Evolutionary conservation across 2,888 invertebrate genomes (phyloP), one percentile per base, ranked within the genome.

Genomic region (Patella pellucida): DNA sequence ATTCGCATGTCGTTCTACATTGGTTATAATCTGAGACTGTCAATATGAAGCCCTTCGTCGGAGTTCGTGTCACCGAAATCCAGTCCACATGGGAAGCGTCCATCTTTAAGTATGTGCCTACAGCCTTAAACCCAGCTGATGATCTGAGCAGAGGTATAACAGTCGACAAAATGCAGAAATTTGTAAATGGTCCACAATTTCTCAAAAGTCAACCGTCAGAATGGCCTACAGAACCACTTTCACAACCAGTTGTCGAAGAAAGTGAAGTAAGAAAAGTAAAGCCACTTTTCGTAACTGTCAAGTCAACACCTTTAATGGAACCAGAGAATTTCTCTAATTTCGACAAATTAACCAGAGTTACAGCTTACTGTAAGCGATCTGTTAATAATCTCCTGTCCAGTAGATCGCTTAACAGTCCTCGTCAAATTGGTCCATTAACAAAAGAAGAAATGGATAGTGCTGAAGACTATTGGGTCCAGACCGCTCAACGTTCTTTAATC

Each of bases 1-100:
- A 27, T n/a, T n/a, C 62, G 15, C 27, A 56, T 31, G 50, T 67
- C 56, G 72, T 72, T 11, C 69, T 76, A 15, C 72, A 72, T 54
- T 76, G 76, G 76, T n/a, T 76, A 27, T 15, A n/a, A 7, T 72
- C 76, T 15, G 76, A 76, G n/a, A 71, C 75, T 15, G 19, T 52
- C 41, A 51, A 23, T 12, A 50, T 72, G 68, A 69, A 72, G 52
- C 54, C 54, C 14, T 76, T 72, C 31, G 76, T 72, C 15, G 76
- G 70, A 62, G 69, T 73, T 12, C 27, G 71, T n/a, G 76, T 76
- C 31, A 54, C 73, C 7, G 73, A 73, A 62, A 72, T 76, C 2
- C 70, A 76, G 68, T 19, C 62, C 7, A 68, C 68, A 2, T 72
- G 72, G 52, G n/a, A 51, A 3, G 19, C 19, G 14, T n/a, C 52